Percentiles rank a stretch among this genome's conserved stretches.
Conservation (phyloP, 2,113 vertebrate genomes). For the Melanotaenia duboulayi region DNA sequence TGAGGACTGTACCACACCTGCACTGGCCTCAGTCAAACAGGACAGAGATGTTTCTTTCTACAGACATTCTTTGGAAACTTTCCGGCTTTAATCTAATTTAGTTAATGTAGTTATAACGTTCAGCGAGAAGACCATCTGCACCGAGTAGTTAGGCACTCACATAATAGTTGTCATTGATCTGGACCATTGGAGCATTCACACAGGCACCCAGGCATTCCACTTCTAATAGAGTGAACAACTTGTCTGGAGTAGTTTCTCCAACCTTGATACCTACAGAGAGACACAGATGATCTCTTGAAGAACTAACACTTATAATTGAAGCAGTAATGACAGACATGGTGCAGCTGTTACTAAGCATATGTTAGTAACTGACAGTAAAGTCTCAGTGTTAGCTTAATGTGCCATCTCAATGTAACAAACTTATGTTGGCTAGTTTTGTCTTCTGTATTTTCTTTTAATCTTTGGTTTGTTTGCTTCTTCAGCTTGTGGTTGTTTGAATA, state of each 20-base stretch:
- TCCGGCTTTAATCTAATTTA: constrained; percentile 44
- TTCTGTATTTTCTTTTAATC: constrained; percentile 1
- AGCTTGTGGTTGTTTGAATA: constrained; percentile 38
- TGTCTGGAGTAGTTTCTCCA: constrained; percentile 95
- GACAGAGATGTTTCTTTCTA: constrained; percentile 4
- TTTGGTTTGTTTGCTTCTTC: constrained; percentile 17
- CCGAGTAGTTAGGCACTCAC: constrained; percentile 84
- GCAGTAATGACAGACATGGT: too few relatives aligned
- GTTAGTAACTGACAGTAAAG: background rate
- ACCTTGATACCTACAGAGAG: constrained; percentile 90
- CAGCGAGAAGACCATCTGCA: constrained; percentile 11
- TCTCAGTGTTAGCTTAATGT: constrained; percentile 1
- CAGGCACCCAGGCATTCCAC: constrained; percentile 98
- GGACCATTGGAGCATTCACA: constrained; percentile 98
- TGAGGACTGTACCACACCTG: constrained; percentile 5
- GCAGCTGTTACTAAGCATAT: constrained; percentile 26
- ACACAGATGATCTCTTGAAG: constrained; percentile 23
- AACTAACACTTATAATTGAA: too few relatives aligned
- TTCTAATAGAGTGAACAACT: constrained; percentile 94
- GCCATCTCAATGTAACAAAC: constrained; percentile 11
- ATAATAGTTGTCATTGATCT: constrained; percentile 99
- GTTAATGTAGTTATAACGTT: constrained; percentile 28
- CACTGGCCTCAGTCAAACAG: background rate
- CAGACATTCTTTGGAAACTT: constrained; percentile 25
- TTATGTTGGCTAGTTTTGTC: constrained; percentile 6